A percentile compares a stretch with the other conserved stretches of the same genome.
Conservation (phyloP, 2,797 vertebrate species). For the Schizopygopsis malacanthus region DNA sequence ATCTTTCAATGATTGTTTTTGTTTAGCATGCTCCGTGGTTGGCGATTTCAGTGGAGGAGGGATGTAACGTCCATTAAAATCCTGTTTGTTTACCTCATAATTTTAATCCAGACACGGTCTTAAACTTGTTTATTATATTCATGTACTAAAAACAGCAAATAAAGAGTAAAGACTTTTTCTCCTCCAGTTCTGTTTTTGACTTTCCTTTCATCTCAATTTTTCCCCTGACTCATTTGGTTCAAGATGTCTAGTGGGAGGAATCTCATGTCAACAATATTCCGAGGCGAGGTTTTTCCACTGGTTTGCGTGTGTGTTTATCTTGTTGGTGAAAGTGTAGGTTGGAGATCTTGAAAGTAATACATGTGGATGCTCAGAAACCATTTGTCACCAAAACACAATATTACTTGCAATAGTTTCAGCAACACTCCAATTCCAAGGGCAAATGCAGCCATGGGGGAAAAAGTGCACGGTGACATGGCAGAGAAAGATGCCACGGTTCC, state of each 20-base stretch:
- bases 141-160: constrained; percentile 38
- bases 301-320: constrained; percentile 29
- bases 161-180: neutral
- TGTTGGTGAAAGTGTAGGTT: constrained; percentile 21
- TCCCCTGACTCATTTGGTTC: constrained; percentile 44
- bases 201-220: constrained; percentile 45
- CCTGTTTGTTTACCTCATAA: neutral
- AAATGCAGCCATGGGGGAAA: constrained; percentile 39
- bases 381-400: constrained; percentile 10
- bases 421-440: constrained; percentile 32
- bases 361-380: constrained; percentile 2
- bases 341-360: constrained; percentile 16
- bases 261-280: constrained; percentile 58
- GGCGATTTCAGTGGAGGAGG: neutral
- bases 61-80: neutral
- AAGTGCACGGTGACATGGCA: constrained; percentile 54
- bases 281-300: constrained; percentile 64
- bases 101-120: neutral
- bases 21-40: neutral
- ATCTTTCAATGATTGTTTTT: neutral
- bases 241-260: constrained; percentile 47
- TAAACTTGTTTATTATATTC: constrained; percentile 1
- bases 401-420: constrained; percentile 12
- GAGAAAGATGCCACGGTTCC: constrained; percentile 8
- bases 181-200: neutral